phyloP scores from a whole-genome alignment of 2,113 vertebrate species.

The Bufo gargarizans region DNA sequence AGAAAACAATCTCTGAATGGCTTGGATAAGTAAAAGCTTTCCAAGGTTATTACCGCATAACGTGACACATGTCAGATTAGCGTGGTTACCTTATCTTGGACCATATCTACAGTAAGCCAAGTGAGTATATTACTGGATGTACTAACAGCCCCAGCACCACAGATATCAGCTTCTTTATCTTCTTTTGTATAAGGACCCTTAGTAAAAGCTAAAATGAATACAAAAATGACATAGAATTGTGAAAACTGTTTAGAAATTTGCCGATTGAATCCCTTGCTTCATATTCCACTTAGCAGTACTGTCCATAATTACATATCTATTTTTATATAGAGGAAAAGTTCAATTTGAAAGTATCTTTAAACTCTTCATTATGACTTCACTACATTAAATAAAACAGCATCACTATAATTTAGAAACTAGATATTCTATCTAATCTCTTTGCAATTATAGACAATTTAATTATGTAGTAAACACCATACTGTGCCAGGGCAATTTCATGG shows the following conservation, averaged over 20 bases:
- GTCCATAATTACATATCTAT: slow-evolving; percentile 25
- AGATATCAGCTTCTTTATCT: too few relatives aligned
- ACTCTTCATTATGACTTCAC: slow-evolving; percentile 44
- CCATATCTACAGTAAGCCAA: too few relatives aligned
- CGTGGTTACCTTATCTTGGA: too few relatives aligned
- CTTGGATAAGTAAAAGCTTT: too few relatives aligned
- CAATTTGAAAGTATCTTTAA: slow-evolving; percentile 37
- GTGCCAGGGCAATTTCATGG: slow-evolving; percentile 57
- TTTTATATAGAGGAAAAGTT: slow-evolving; percentile 17
- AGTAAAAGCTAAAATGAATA: too few relatives aligned
- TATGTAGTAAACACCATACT: slow-evolving; percentile 58
- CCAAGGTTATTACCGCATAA: too few relatives aligned
- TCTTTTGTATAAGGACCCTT: too few relatives aligned
- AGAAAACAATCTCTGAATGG: too few relatives aligned
- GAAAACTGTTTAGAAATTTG: not conserved
- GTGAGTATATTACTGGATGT: too few relatives aligned
- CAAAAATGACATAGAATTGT: too few relatives aligned
- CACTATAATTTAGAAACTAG: slow-evolving; percentile 49
- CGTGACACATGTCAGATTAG: too few relatives aligned
- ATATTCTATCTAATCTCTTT: slow-evolving; percentile 56
- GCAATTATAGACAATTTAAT: slow-evolving; percentile 59
- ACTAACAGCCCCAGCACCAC: too few relatives aligned
- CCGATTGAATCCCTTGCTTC: not conserved
- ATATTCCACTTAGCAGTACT: not conserved
- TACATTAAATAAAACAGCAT: slow-evolving; percentile 57